Base-by-base conservation (phyloP, 2,113 vertebrate species). In the Pachypanchax playfairii region DNA sequence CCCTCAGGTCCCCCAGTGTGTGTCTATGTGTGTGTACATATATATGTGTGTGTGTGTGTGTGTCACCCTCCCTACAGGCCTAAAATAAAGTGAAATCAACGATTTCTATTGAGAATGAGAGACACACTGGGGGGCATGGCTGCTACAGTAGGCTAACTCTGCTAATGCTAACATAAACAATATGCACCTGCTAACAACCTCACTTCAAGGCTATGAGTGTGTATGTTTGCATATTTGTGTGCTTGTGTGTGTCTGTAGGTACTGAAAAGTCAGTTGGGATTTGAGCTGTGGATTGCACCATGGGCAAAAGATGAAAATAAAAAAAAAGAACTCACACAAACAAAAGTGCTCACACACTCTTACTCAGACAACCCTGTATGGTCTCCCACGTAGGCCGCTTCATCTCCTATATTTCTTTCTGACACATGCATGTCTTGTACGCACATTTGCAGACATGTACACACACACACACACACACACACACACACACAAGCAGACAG, bases 1-100 rank as follows among this genome's bases (percentile, higher is more conserved):
- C 89, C 85, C 88, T 78, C 63, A 91, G 89, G 91, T 84, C 80
- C 77, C 77, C 61, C 47, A 52, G 31, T 56, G 57, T 72, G 39
- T 58, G 28, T 44, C 50, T 70, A 54, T 66, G 53, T 36, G 14
- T 33, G 20, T 56, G 43, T 56, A 33, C 56, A 43, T 70, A 51
- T 58, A 22, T 62, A 22, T 65, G 39, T 44, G 26, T 68, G 59
- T 22, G 28, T 65, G 71, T 42, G 36, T 61, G 65, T 65, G 47
- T 15, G n/a, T 69, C 68, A 44, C 80, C 76, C 65, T 81, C 71
- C 71, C 85, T 65, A 78, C 57, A 80, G 80, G 65, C 68, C 80
- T 73, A 68, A 80, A 82, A 90, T 20, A 50, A 88, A 82, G 87
- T 90, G 91, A 93, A 93, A 93, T 90, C 92, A 90, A 91, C 85